These are phyloP conservation scores for Glaucidium brasilianum DNA, from an alignment of 2,113 vertebrate species.

Conservation along the genomic window DNA sequence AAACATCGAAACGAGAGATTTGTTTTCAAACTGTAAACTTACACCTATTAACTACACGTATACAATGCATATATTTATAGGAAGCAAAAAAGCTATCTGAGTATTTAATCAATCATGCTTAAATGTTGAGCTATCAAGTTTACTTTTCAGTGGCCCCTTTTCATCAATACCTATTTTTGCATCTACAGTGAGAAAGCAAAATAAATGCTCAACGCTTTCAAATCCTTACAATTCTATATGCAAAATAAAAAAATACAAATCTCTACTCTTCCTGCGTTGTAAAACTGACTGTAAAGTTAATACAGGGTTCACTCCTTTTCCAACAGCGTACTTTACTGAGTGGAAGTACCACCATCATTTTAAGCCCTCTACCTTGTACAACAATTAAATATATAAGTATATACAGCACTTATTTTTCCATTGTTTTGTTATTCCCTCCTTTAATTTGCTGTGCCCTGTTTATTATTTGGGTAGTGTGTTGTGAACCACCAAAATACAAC, in stretches of 20 bases:
- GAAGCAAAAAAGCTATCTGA: conserved; percentile 85
- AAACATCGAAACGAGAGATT: conserved; percentile 86
- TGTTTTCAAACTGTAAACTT: conserved; percentile 91
- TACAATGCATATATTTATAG: conserved; percentile 97
- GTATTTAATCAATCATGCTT: conserved; percentile 87
- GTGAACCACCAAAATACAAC: conserved; percentile 87
- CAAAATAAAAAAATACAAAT: conserved; percentile 78
- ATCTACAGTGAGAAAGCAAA: conserved; percentile 76
- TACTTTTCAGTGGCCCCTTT: conserved; percentile 81
- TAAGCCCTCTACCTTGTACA: conserved; percentile 73
- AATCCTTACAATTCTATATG: conserved; percentile 75
- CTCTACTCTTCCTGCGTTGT: conserved; percentile 60
- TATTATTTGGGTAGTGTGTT: conserved; percentile 68
- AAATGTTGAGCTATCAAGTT: conserved; percentile 81
- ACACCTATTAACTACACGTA: conserved; percentile 95
- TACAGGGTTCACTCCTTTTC: conserved; percentile 48
- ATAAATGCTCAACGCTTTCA: conserved; percentile 75
- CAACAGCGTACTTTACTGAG: conserved; percentile 52
- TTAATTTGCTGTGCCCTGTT: conserved; percentile 51
- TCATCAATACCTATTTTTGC: conserved; percentile 70
- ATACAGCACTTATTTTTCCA: conserved; percentile 82
- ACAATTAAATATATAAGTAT: conserved; percentile 81
- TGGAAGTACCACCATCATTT: conserved; percentile 74
- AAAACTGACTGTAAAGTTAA: conserved; percentile 72
- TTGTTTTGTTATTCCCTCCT: conserved; percentile 38